A percentile compares a stretch with the other conserved stretches of the same genome.
These are phyloP conservation scores for Crenichthys baileyi DNA, from an alignment of 2,797 vertebrate genomes.

Conservation along the genomic window DNA sequence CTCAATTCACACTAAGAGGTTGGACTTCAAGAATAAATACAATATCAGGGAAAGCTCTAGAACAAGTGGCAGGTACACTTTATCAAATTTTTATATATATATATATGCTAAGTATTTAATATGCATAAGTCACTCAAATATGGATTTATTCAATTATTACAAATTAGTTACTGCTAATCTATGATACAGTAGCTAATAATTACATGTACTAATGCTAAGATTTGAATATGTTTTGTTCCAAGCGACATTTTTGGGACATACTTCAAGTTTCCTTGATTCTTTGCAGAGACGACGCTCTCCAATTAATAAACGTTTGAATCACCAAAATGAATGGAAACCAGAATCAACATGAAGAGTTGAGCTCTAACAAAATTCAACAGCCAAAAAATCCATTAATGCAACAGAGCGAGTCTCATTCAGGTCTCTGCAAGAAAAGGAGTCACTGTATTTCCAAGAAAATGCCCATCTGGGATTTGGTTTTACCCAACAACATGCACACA, in stretches of 20 bases:
- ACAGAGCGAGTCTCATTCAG: neutral
- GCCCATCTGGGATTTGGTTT: slow-evolving; percentile 32
- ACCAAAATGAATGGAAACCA: neutral
- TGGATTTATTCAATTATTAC: slow-evolving; percentile 37
- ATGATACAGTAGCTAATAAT: slow-evolving; percentile 34
- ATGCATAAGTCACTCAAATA: slow-evolving; percentile 38
- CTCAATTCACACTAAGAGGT: slow-evolving; percentile 51
- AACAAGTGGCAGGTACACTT: slow-evolving; percentile 31
- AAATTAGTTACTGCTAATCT: slow-evolving; percentile 21
- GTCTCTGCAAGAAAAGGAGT: slow-evolving; percentile 13
- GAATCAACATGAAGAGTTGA: neutral
- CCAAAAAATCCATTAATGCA: neutral
- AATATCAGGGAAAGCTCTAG: slow-evolving; percentile 25
- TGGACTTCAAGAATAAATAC: slow-evolving; percentile 46
- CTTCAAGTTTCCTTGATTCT: neutral
- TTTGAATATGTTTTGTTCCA: slow-evolving; percentile 31
- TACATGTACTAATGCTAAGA: slow-evolving; percentile 38
- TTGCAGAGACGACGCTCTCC: neutral
- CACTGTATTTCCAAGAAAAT: slow-evolving; percentile 5
- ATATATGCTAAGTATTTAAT: slow-evolving; percentile 22
- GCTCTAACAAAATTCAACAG: neutral
- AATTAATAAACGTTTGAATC: neutral
- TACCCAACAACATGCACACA: slow-evolving; percentile 62
- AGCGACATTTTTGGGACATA: slow-evolving; percentile 16
- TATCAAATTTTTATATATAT: slow-evolving; percentile 4